phyloP scores from a whole-genome alignment of 2,797 vertebrate species.

The Lepilemur ruficaudatus region DNA sequence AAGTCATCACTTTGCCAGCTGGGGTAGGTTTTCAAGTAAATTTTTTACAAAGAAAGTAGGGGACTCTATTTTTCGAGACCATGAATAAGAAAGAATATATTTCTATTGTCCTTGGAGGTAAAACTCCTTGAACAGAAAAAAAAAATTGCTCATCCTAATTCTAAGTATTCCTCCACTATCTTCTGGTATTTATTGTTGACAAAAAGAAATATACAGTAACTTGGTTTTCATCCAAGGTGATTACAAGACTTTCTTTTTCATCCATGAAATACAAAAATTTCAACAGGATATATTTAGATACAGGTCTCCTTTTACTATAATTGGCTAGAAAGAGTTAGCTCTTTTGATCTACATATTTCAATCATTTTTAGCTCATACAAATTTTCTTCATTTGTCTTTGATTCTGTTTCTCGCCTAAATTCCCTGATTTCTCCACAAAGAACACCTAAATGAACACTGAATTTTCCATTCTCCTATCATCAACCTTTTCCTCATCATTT shows the following conservation, averaged over 20 bases:
- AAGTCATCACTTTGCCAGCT: neutral
- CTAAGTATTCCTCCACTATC: neutral
- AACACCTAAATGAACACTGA: neutral
- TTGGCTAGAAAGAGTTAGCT: neutral
- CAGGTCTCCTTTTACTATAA: neutral
- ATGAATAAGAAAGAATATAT: neutral
- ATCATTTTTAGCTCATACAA: neutral
- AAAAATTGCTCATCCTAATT: neutral
- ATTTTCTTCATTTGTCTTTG: neutral
- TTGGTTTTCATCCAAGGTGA: neutral
- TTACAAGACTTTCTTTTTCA: constrained; percentile 10
- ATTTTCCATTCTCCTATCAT: neutral
- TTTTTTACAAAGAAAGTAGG: neutral
- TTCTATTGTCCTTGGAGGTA: neutral
- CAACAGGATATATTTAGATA: neutral
- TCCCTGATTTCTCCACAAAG: neutral
- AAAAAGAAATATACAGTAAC: neutral
- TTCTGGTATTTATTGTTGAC: neutral
- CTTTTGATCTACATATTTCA: neutral
- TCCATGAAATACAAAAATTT: constrained; percentile 4
- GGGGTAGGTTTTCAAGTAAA: neutral
- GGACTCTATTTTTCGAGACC: neutral
- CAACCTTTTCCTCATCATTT: neutral
- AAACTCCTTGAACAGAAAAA: neutral
- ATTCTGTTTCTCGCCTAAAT: neutral